These are phyloP conservation scores for Sebastiscus tertius DNA, from an alignment of 2,797 vertebrate species.

Conservation along the genomic window DNA sequence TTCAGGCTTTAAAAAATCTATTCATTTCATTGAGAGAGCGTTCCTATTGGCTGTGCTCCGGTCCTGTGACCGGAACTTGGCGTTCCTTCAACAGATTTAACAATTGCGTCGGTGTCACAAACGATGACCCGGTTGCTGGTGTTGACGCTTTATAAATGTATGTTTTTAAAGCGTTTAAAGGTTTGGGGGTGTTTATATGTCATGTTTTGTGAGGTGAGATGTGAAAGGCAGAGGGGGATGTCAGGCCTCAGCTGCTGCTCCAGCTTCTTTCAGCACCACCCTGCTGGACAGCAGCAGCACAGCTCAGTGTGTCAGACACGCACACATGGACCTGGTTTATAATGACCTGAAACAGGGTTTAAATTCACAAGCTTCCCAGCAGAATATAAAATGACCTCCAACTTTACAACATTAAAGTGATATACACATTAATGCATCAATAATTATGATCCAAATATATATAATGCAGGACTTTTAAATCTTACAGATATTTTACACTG, in stretches of 20 bases:
- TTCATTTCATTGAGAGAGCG: too few species aligned
- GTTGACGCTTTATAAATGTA: background rate
- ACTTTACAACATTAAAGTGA: background rate
- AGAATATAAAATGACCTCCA: background rate
- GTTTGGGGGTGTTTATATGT: background rate
- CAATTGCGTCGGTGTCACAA: too few species aligned
- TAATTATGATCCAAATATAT: too few species aligned
- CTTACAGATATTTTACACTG: too few species aligned
- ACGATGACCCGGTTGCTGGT: too few species aligned
- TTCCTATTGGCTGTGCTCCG: too few species aligned
- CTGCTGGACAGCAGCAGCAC: constrained; percentile 72
- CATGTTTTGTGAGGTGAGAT: background rate
- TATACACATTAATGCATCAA: background rate
- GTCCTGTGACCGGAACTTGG: too few species aligned
- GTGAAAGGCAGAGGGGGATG: constrained; percentile 6
- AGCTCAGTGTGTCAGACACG: background rate
- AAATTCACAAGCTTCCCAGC: too few species aligned
- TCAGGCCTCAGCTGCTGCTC: constrained; percentile 45
- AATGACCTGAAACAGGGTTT: too few species aligned
- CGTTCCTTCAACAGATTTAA: too few species aligned
- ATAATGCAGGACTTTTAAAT: too few species aligned
- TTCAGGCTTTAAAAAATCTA: too few species aligned
- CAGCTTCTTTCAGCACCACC: constrained; percentile 77
- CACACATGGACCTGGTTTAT: background rate
- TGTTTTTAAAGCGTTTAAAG: background rate